Evolutionary conservation across 2,888 invertebrate species (phyloP).

Genomic region (Onchidella celtica): DNA sequence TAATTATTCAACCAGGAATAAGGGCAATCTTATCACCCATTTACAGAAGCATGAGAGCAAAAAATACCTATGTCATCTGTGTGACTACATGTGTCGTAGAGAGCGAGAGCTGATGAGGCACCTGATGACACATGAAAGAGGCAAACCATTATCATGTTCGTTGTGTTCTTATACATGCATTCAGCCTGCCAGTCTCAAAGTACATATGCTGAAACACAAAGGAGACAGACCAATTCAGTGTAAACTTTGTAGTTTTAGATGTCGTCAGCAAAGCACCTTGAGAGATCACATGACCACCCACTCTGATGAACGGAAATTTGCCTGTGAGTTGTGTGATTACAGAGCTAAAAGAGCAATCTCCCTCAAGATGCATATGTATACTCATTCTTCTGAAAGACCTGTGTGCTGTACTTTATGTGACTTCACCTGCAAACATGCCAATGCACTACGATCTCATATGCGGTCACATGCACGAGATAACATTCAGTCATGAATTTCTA

Average conservation of each 20-base stretch:
- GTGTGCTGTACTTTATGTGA: slow-evolving; percentile 17
- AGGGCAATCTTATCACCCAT: slow-evolving; percentile 86
- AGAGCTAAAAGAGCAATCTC: slow-evolving; percentile 10
- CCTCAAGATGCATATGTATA: slow-evolving; percentile 18
- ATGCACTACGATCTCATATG: slow-evolving; percentile 28
- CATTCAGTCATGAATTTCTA: too few relatives aligned
- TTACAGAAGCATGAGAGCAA: slow-evolving; percentile 88
- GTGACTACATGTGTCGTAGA: slow-evolving; percentile 28
- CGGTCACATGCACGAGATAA: not conserved
- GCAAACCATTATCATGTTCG: slow-evolving; percentile 82
- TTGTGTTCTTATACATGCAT: slow-evolving; percentile 90
- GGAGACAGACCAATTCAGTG: slow-evolving; percentile 30
- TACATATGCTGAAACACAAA: slow-evolving; percentile 84
- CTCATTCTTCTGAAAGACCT: slow-evolving; percentile 23
- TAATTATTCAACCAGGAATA: slow-evolving; percentile 85
- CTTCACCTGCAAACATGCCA: slow-evolving; percentile 31
- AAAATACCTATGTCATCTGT: slow-evolving; percentile 82
- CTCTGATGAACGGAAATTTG: slow-evolving; percentile 6
- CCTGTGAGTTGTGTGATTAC: slow-evolving; percentile 18
- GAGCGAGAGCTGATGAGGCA: slow-evolving; percentile 14
- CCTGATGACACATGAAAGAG: not conserved
- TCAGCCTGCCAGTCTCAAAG: slow-evolving; percentile 87
- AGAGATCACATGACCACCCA: slow-evolving; percentile 28
- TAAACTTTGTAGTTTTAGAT: slow-evolving; percentile 16
- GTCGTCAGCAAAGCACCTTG: slow-evolving; percentile 28